Percentiles rank a stretch among this genome's conserved stretches.
Conservation (phyloP, 2,888 invertebrate genomes). For the Sicus ferrugineus region DNA sequence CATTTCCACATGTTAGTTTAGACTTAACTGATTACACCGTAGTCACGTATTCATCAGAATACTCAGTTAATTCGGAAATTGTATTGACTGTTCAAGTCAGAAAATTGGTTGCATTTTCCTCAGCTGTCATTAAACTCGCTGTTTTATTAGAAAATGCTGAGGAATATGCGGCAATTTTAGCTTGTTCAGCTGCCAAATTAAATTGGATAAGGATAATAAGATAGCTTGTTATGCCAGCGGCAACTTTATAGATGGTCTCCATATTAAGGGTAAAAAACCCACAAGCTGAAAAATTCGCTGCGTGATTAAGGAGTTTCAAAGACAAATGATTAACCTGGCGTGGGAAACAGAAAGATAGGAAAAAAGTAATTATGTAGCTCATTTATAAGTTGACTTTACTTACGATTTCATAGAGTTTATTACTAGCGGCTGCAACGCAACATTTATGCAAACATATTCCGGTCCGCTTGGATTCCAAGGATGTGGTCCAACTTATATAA, state of each 20-base stretch:
- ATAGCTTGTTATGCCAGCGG: constrained; percentile 64
- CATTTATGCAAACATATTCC: constrained; percentile 64
- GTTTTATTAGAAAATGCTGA: constrained; percentile 7
- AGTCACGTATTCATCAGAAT: neutral
- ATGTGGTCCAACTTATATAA: constrained; percentile 63
- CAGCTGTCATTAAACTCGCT: no score
- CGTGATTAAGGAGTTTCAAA: constrained; percentile 62
- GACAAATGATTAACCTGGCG: constrained; percentile 63
- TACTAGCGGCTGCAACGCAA: constrained; percentile 62
- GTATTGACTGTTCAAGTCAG: no score
- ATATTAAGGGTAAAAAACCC: constrained; percentile 64
- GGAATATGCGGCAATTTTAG: constrained; percentile 50
- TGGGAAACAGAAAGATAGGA: neutral
- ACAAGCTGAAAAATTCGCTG: constrained; percentile 63
- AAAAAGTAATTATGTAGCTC: no score
- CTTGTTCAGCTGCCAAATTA: constrained; percentile 63
- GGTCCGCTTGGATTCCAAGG: constrained; percentile 61
- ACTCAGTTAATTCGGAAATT: constrained; percentile 4
- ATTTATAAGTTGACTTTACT: no score
- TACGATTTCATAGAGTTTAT: constrained; percentile 62
- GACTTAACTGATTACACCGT: no score
- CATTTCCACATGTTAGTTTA: no score
- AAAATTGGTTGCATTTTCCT: no score
- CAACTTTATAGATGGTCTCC: constrained; percentile 63
- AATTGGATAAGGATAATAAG: constrained; percentile 64